phyloP scores from a whole-genome alignment of 1,140 invertebrate species.

The Bombus superbus region DNA sequence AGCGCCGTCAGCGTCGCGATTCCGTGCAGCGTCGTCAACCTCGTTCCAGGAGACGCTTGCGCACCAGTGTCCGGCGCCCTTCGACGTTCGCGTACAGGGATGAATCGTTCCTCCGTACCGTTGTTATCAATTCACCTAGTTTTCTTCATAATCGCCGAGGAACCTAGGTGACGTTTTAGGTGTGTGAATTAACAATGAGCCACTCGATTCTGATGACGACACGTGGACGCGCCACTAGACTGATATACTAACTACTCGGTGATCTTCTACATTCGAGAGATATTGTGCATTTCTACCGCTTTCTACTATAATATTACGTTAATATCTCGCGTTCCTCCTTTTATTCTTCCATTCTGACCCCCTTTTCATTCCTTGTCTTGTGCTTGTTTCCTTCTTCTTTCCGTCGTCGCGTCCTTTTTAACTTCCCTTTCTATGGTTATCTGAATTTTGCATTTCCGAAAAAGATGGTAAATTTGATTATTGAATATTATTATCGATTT shows the following conservation, averaged over 20 bases:
- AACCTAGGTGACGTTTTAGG: slow-evolving; percentile 39
- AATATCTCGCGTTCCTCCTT: not conserved
- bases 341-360: not conserved
- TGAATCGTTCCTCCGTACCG: slow-evolving; percentile 61
- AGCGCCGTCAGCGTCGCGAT: slow-evolving; percentile 70
- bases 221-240: not conserved
- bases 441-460: not conserved
- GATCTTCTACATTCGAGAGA: not conserved
- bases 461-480: not conserved
- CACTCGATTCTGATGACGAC: slow-evolving; percentile 43
- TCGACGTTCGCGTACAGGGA: slow-evolving; percentile 45
- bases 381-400: not conserved
- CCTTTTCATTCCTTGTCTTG: not conserved
- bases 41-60: slow-evolving; percentile 60
- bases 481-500: not conserved
- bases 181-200: slow-evolving; percentile 57
- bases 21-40: slow-evolving; percentile 65
- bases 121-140: slow-evolving; percentile 70
- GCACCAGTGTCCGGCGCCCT: slow-evolving; percentile 44
- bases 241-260: not conserved
- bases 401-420: not conserved
- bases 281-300: too few species aligned
- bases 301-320: not conserved
- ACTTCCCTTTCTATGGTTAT: not conserved
- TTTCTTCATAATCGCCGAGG: slow-evolving; percentile 54